These are phyloP conservation scores for Notoglanidium macrostoma DNA, from an alignment of 2,797 vertebrate genomes.

Conservation along the genomic window DNA sequence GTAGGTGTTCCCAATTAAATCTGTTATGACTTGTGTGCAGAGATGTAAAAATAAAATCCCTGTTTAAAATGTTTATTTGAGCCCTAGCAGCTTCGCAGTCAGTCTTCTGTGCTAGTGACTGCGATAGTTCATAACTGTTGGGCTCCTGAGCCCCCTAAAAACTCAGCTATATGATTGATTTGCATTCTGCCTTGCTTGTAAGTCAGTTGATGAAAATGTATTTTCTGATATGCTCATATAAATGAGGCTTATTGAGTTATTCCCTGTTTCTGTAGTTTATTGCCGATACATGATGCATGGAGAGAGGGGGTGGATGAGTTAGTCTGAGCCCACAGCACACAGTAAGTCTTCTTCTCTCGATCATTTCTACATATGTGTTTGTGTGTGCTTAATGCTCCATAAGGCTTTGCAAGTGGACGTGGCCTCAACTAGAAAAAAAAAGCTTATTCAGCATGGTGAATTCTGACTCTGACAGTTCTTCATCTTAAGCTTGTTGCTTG, in stretches of 20 bases:
- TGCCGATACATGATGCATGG: constrained; percentile 13
- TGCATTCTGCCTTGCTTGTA: neutral
- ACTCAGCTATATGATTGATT: constrained; percentile 3
- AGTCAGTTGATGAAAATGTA: constrained; percentile 19
- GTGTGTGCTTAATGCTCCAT: too few species aligned
- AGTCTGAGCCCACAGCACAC: constrained; percentile 14
- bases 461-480: neutral
- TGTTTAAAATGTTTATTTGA: neutral
- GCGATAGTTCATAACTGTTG: neutral
- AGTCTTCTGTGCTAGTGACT: neutral
- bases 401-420: neutral
- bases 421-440: too few species aligned
- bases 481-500: neutral
- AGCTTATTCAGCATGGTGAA: neutral
- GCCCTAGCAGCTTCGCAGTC: neutral
- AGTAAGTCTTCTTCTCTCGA: neutral
- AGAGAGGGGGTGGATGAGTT: constrained; percentile 22
- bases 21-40: neutral
- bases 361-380: neutral
- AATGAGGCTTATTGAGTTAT: constrained; percentile 16
- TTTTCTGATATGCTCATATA: neutral
- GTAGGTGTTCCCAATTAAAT: neutral
- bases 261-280: constrained; percentile 9
- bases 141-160: neutral
- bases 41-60: neutral